Conservation (phyloP, 1,140 invertebrate genomes). For the Solenopsis invicta region DNA sequence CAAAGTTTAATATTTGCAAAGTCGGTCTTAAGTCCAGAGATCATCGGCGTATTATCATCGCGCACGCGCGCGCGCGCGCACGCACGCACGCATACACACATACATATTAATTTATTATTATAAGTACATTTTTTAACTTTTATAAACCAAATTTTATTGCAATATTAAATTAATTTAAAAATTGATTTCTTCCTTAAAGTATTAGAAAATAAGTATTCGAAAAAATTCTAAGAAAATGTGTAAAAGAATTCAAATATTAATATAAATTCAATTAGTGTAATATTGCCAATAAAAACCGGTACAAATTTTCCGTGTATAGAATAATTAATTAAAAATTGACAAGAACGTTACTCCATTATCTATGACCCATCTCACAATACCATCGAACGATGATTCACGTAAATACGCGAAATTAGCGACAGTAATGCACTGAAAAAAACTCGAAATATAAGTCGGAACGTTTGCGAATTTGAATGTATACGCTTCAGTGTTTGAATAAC, state of each 20-base stretch:
- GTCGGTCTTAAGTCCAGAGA: slow-evolving; percentile 53
- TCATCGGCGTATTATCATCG: not conserved
- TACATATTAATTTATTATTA: slow-evolving; percentile 9
- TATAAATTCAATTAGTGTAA: not conserved
- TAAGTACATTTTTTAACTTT: not conserved
- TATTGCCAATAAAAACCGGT: too few species aligned
- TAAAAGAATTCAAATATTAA: slow-evolving; percentile 15
- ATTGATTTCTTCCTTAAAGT: not conserved
- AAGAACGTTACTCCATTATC: too few species aligned
- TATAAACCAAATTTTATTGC: not conserved
- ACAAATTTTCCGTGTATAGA: too few species aligned
- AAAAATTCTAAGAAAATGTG: not conserved
- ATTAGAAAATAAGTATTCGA: not conserved
- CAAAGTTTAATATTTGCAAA: slow-evolving; percentile 45
- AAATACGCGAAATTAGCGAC: too few species aligned
- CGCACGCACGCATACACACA: too few species aligned
- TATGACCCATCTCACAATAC: too few species aligned
- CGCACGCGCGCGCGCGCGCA: too few species aligned
- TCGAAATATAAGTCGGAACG: too few species aligned
- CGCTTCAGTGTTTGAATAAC: too few species aligned
- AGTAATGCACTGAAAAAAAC: not conserved
- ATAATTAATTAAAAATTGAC: too few species aligned
- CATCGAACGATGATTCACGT: too few species aligned
- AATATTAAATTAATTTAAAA: slow-evolving; percentile 5
- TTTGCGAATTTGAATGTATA: too few species aligned